Base-by-base conservation (phyloP, 2,888 invertebrate genomes). In the Synanthedon myopaeformis region DNA sequence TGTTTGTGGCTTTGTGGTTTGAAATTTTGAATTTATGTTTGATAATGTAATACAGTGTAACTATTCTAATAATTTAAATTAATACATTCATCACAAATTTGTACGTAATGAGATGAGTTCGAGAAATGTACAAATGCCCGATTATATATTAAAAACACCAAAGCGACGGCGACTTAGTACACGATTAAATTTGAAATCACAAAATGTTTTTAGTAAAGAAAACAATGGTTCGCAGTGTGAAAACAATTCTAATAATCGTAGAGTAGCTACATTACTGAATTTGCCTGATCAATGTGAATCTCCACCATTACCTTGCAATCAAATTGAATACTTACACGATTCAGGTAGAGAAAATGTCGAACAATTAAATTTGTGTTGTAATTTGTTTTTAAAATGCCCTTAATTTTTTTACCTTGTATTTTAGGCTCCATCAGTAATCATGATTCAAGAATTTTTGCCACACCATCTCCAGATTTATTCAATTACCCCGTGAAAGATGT, bases 281-380 rank as follows among this genome's bases (percentile, higher is more conserved):
- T 42, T 58, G 0, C 4, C 58, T 41, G 64, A 66, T 10, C 69
- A 68, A 57, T 73, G 78, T 61, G 82, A 82, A 50, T 86, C 85
- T 14, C 81, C 82, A 1, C 75, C 76, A 51, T 64, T 87, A 56
- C 86, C 86, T 4, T 84, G 82, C 48, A 87, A 86, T 66, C 86
- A 87, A 74, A 71, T 79, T 13, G 81, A 87, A 61, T 86, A 76
- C 65, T 60, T 85, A 41, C 67, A 70, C 55, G 76, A 81, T 55
- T 79, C 82, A 0, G 70, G 64, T 12, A 74, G 72, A 52, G 75
- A 67, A 45, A 74, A 65, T 61, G 0, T 35, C 35, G 10, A 35
- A 35, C 8, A 35, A 35, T 2, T 6, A 35, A 8, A 2, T 35
- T 10, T 35, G 10, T 35, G 6, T 3, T 2, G 28, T 35, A 35